Evolutionary conservation across 2,888 invertebrate species (phyloP), one percentile per base, ranked within the genome.

Genomic region (Drosophila anomalata): DNA sequence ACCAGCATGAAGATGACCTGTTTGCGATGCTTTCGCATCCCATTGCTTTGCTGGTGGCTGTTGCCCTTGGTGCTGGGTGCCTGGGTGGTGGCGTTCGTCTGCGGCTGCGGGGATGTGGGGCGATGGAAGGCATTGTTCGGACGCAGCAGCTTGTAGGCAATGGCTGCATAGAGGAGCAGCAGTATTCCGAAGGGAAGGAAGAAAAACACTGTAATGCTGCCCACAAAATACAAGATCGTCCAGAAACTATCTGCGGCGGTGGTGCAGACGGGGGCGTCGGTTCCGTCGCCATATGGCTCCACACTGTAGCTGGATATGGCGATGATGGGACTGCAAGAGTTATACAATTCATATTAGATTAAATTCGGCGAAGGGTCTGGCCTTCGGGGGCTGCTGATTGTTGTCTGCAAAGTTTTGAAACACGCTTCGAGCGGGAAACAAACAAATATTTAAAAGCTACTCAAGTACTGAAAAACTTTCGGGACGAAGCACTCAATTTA

Each of bases 1-100:
- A 96, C 96, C 33, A 98, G 92, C 97, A 97, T 97, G 56, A 97
- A 92, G 42, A 97, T 96, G 26, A 97, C 95, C 93, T 96, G 96
- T 83, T 95, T 96, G 57, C 96, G 94, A 88, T 96, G 95, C 79
- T 95, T 94, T 4, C 95, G 91, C 56, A 95, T 94, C 31, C 87
- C 89, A 22, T 93, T 92, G 73, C 93, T 88, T 47, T 88, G 87
- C 59, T 89, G 89, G 59, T 90, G 90, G 41, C 79, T 86, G 47
- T 71, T 87, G 44, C 87, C 79, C 53, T 86, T 83, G 31, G 68
- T 56, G 39, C 77, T 85, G 8, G 59, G 41, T 8, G 55, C 54
- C 48, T 70, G 20, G 3, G 55, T 33, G 3, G 57, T 33, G 12
- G 68, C 57, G 12, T 75, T 44, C 39, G 69, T 67, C 29, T 76